phyloP scores from a whole-genome alignment of 1,140 invertebrate genomes.

The Ceratosolen fusciceps region DNA sequence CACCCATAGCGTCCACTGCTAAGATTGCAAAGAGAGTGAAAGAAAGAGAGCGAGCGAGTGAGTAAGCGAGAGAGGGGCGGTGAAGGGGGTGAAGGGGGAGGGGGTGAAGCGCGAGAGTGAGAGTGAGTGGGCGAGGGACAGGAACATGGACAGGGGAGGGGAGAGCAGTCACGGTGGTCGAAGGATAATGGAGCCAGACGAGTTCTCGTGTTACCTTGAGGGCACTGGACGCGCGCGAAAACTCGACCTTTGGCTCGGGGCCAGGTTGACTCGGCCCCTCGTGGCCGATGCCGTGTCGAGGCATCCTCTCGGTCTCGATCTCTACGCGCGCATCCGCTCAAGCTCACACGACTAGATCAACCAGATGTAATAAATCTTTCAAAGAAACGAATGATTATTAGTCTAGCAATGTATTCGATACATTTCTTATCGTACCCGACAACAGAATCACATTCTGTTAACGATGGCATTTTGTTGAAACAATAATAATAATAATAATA shows the following conservation, averaged over 20 bases:
- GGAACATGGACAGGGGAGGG: conserved; percentile 2
- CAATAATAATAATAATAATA: too few relatives aligned
- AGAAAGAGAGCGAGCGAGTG: too few relatives aligned
- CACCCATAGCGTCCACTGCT: too few relatives aligned
- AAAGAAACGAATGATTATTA: too few relatives aligned
- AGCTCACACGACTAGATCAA: too few relatives aligned
- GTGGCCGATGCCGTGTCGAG: neutral
- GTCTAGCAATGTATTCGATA: too few relatives aligned
- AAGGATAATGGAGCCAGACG: conserved; percentile 5
- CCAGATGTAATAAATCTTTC: too few relatives aligned
- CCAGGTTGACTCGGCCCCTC: neutral
- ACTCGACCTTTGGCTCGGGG: conserved; percentile 17
- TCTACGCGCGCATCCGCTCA: too few relatives aligned
- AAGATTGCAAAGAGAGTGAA: too few relatives aligned
- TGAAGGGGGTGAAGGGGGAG: neutral
- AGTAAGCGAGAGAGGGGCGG: neutral
- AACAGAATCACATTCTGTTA: too few relatives aligned
- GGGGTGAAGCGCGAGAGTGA: neutral
- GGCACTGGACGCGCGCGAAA: conserved; percentile 35
- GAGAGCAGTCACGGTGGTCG: conserved; percentile 9
- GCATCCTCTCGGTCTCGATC: neutral
- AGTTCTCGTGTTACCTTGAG: neutral
- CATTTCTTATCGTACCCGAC: too few relatives aligned
- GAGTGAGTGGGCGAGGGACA: conserved; percentile 1
- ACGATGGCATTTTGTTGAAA: too few relatives aligned